Base-by-base conservation (phyloP, 2,113 vertebrate species). In the Lagopus leucura region DNA sequence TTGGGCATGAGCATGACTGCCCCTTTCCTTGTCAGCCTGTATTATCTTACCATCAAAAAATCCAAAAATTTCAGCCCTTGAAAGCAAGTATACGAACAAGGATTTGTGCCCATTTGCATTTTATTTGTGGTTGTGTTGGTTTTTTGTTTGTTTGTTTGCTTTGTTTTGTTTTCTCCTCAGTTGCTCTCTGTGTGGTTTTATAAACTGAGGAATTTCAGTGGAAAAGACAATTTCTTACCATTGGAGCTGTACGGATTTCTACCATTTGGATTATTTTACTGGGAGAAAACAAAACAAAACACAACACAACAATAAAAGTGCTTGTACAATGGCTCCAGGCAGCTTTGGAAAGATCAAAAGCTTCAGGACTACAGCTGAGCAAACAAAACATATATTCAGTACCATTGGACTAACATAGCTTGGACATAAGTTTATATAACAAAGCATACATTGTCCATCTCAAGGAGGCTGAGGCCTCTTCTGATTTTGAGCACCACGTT, bases 301-400 rank as follows among this genome's bases (percentile, higher is more conserved):
- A 38, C 38, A 58, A n/a, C 30, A n/a, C 6, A 40, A 52, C 36
- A 87, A 58, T 34, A 70, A 71, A 82, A 61, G 58, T 57, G 16
- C 1, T 0, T 27, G 71, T 20, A 72, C 38, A 80, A n/a, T 48
- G 25, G 36, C 28, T 90, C 18, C 54, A 79, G 38, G 34, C 52
- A 73, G 67, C 77, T 93, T 69, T 64, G 16, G 63, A 89, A 87
- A 67, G 70, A 91, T 43, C 50, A 74, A 91, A 95, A 86, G 32
- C 71, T 87, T 82, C 71, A 75, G 25, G 27, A 78, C 38, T 69
- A 65, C 63, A 82, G 60, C 38, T 72, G 67, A 91, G 93, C 48
- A 61, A 91, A 79, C 15, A 85, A 82, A 89, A 63, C 40, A 34
- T 6, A 63, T 27, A 52, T 52, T 81, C 22, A 48, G 3, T 61